phyloP scores from a whole-genome alignment of 2,113 vertebrate genomes.

The Cyprinodon brontotheroides region DNA sequence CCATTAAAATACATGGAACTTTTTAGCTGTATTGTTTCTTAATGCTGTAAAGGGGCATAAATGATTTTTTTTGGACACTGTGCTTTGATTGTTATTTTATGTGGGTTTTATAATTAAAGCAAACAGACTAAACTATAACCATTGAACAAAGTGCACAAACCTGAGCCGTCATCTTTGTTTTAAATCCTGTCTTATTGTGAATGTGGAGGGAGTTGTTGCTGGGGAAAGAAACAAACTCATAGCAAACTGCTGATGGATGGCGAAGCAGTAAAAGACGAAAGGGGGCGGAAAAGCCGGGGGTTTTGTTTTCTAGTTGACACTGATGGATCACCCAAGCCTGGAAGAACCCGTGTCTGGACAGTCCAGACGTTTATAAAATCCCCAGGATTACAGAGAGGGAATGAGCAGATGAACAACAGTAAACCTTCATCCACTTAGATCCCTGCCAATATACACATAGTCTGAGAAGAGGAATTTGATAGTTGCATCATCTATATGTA shows the following conservation, averaged over 20 bases:
- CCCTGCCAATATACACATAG: background rate
- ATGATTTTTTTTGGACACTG: background rate
- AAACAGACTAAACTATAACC: background rate
- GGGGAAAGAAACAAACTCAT: conserved; percentile 7
- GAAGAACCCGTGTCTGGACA: conserved; percentile 54
- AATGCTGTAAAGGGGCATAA: background rate
- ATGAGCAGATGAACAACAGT: conserved; percentile 29
- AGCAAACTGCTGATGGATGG: conserved; percentile 23
- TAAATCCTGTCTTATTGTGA: background rate
- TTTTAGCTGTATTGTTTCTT: background rate
- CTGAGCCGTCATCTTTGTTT: background rate
- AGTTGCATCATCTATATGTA: background rate
- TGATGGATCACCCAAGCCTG: conserved; percentile 51
- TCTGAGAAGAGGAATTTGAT: background rate
- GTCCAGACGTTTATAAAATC: conserved; percentile 59
- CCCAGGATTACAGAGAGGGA: conserved; percentile 43
- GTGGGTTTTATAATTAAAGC: background rate
- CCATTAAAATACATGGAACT: background rate
- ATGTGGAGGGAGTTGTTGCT: background rate
- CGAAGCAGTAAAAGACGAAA: conserved; percentile 21
- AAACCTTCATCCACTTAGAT: conserved; percentile 14
- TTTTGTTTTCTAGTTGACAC: conserved; percentile 60
- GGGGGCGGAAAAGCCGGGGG: conserved; percentile 19
- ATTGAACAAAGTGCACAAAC: background rate
- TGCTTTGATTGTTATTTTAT: background rate